phyloP scores from a whole-genome alignment of 92 coral and sea anemone genomes.

The Zoanthus gigantus region DNA sequence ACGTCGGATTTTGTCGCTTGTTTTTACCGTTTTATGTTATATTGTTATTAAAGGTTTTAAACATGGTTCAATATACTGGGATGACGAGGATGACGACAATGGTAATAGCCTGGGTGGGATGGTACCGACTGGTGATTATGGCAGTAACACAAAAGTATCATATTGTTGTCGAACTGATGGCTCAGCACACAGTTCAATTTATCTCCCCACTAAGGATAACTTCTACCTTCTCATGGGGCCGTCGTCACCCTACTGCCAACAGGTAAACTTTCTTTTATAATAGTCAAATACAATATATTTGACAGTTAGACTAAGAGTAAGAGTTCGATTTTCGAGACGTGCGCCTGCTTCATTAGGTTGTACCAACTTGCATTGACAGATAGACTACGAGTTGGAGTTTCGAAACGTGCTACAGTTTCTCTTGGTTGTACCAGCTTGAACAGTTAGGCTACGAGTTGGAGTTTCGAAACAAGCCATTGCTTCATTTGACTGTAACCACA shows the following conservation, averaged over 20 bases:
- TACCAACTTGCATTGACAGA: too few relatives aligned
- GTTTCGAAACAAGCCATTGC: too few relatives aligned
- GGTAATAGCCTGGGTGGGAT: neutral
- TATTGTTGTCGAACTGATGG: slow-evolving; percentile 18
- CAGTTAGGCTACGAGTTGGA: too few relatives aligned
- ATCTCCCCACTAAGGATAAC: neutral
- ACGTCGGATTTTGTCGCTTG: too few relatives aligned
- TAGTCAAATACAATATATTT: neutral
- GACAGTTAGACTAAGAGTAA: too few relatives aligned
- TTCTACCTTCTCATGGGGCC: slow-evolving; percentile 14
- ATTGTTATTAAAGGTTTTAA: neutral
- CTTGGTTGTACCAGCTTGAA: too few relatives aligned
- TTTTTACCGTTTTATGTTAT: too few relatives aligned
- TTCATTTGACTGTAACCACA: too few relatives aligned
- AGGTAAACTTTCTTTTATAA: neutral
- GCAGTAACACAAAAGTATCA: neutral
- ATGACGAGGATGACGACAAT: slow-evolving; percentile 13
- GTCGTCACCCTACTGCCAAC: neutral
- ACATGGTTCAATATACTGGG: neutral
- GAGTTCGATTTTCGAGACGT: too few relatives aligned
- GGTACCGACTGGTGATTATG: neutral
- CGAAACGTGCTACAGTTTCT: neutral
- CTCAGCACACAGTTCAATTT: neutral
- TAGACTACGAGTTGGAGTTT: too few relatives aligned
- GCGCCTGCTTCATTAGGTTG: too few relatives aligned